phyloP scores from a whole-genome alignment of 2,888 invertebrate genomes.

The Sinohyriopsis cumingii region DNA sequence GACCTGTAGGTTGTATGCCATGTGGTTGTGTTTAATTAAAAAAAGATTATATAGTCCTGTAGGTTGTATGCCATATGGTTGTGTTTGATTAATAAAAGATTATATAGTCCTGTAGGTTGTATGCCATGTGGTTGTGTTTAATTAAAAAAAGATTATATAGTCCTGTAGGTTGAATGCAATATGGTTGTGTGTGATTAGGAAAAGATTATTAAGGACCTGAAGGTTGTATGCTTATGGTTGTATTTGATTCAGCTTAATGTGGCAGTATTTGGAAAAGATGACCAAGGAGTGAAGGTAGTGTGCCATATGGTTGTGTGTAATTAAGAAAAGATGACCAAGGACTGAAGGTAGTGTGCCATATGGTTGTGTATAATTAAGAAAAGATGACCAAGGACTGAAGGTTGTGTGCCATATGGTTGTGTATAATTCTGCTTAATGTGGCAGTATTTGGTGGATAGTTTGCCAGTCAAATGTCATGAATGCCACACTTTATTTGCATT shows the following conservation, averaged over 20 bases:
- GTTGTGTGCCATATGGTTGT: slow-evolving; percentile 41
- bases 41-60: slow-evolving; percentile 40
- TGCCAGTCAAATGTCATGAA: too few species aligned
- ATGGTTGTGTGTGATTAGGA: slow-evolving; percentile 44
- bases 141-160: too few species aligned
- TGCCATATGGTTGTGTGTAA: too few species aligned
- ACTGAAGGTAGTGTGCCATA: slow-evolving; percentile 66
- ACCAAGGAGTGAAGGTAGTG: slow-evolving; percentile 75
- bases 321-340: slow-evolving; percentile 79
- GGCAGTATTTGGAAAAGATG: slow-evolving; percentile 73
- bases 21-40: too few species aligned
- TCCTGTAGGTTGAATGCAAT: slow-evolving; percentile 62
- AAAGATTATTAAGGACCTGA: slow-evolving; percentile 77
- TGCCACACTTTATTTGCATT: too few species aligned
- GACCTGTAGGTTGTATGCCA: slow-evolving; percentile 68
- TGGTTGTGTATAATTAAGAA: too few species aligned
- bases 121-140: too few species aligned
- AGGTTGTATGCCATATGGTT: slow-evolving; percentile 50
- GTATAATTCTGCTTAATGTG: too few species aligned
- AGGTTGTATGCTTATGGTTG: slow-evolving; percentile 50
- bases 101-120: slow-evolving; percentile 54
- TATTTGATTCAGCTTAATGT: too few species aligned
- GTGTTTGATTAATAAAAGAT: too few species aligned
- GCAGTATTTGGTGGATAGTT: slow-evolving; percentile 37
- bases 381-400: slow-evolving; percentile 77